Evolutionary conservation across 2,888 invertebrate genomes (phyloP), one percentile per base, ranked within the genome.

Genomic region (Clivina fossor): DNA sequence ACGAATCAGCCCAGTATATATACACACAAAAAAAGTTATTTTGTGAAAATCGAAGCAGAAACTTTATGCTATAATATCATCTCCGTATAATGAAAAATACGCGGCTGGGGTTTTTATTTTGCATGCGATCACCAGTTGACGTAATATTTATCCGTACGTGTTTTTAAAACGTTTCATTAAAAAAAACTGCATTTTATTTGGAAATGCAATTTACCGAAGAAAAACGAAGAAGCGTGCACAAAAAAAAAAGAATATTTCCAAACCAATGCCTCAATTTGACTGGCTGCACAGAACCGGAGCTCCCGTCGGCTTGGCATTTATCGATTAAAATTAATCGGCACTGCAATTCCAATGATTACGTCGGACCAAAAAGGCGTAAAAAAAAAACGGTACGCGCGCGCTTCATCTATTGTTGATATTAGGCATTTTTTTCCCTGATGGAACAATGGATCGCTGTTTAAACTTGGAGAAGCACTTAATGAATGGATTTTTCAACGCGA

Each of bases 321-420:
- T 53, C 59, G 62, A 63, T 63, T 63, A 62, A 63, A 63, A 62
- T 61, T 63, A 62, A 63, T 63, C 63, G 63, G 57, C 55, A 58
- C 61, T 58, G 61, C 59, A 35, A 44, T 53, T 53, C 44, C 53
- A 53, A 44, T 53, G 53, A 53, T 44, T 53, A 53, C 53, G 53
- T 37, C 18, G 19, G 37, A 53, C 43, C n/a, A 53, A 44, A 33
- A 43, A 28, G 11, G 22, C 11, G 18, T 18, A 38, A 7, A 38
- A 38, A 38, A 44, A 41, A 35, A 3, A 16, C 13, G 26, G 44
- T 28, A 44, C 43, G 53, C 18, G 53, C 53, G 44, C 44, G 24
- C 22, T 15, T 41, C 33, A 50, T 50, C 50, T 50, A 53, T 53
- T 53, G 53, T 53, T 53, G 44, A 35, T 53, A 44, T 53, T 53